Base-by-base conservation (phyloP, 1,140 invertebrate genomes). In the Coelopa frigida region DNA sequence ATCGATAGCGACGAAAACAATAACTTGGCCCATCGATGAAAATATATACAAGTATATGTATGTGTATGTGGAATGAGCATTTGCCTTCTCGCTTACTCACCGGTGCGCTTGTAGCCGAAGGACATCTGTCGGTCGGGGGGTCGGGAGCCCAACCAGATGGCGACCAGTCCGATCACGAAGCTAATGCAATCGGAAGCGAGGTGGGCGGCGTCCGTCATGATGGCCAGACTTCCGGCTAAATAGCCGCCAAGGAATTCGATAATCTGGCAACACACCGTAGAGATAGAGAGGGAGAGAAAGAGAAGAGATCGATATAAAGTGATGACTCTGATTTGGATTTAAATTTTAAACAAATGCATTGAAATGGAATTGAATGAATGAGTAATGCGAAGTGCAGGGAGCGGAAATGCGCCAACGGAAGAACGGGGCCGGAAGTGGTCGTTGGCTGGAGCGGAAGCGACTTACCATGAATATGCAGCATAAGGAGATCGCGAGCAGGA, bases 161-260 rank as follows among this genome's bases (percentile, higher is more conserved):
- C 84, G 49, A 87, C 74, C 44, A 90, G 69, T 26, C 84, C 85
- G 38, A 90, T 80, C 32, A 86, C 73, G 70, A 90, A 90, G 49
- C 85, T 85, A 47, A 84, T 80, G 56, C 88, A 83, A 74, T 91
- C 88, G 51, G 83, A 85, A 48, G 89, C 72, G 63, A 91, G 76
- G 73, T 91, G 87, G 23, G 87, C 87, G 21, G 87, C 86, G 72
- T 91, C 87, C 17, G 84, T 82, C 78, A 89, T 84, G 53, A 89
- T 81, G 8, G 88, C 86, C 46, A 90, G 71, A 70, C 85, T 89
- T 58, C 83, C 81, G 14, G 87, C 85, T 23, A 89, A 61, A 63
- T 85, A 81, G 2, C 87, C 87, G 51, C 87, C 87, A 33, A 83
- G 70, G 52, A 83, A 68, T 73, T 84, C 81, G 53, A 78, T 76